Percentiles rank a stretch among this genome's conserved stretches.
Conservation (phyloP, 2,113 vertebrate genomes). For the Suncus etruscus region DNA sequence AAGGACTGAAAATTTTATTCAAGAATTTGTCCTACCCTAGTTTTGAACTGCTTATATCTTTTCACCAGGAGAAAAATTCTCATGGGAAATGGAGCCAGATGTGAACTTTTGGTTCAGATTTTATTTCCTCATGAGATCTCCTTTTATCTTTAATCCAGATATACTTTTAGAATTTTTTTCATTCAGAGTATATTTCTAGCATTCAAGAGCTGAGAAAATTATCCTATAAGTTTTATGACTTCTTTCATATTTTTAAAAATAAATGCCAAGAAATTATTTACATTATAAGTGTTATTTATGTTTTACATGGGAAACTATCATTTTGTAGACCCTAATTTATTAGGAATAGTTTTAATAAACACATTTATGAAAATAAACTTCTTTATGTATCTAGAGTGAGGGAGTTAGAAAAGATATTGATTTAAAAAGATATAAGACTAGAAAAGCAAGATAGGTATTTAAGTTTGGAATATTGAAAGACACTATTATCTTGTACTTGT, state of each 20-base stretch:
- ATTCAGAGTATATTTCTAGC: neutral
- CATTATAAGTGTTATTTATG: slow-evolving; percentile 10
- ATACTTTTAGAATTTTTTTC: slow-evolving; percentile 49
- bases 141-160: slow-evolving; percentile 52
- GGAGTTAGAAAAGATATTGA: neutral
- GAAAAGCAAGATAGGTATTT: slow-evolving; percentile 5
- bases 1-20: slow-evolving; percentile 57
- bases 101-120: slow-evolving; percentile 18
- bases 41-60: slow-evolving; percentile 56
- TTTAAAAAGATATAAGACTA: neutral
- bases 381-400: neutral
- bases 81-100: neutral
- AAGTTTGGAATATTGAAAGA: neutral
- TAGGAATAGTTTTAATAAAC: neutral
- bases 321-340: slow-evolving; percentile 10
- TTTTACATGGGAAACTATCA: neutral
- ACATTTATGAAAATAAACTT: slow-evolving; percentile 28
- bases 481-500: neutral
- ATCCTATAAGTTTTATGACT: neutral
- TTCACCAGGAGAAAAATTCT: neutral
- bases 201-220: slow-evolving; percentile 38
- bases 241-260: slow-evolving; percentile 55
- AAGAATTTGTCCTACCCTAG: slow-evolving; percentile 51
- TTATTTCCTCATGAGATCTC: slow-evolving; percentile 38
- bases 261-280: neutral